Percentiles rank a stretch among this genome's conserved stretches.
Conservation (phyloP, 2,888 invertebrate species). For the Pristionchus arcanus region DNA sequence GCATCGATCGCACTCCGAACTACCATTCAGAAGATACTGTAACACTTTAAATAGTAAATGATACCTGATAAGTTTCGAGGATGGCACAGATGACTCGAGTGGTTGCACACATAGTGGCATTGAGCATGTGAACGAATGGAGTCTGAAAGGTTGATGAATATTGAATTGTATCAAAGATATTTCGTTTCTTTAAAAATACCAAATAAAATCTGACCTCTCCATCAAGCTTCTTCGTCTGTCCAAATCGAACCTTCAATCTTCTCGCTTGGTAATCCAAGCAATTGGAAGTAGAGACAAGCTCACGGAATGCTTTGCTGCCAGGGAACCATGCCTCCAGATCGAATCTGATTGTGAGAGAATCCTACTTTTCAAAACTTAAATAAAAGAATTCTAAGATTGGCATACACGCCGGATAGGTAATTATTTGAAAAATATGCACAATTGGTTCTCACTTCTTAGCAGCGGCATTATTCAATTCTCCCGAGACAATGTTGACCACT, state of each 20-base stretch:
- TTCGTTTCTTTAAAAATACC: background rate
- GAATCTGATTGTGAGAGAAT: too few relatives aligned
- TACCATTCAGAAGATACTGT: too few relatives aligned
- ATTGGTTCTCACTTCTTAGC: conserved; percentile 84
- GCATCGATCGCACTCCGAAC: background rate
- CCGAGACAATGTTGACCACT: conserved; percentile 96
- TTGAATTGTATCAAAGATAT: background rate
- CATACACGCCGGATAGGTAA: background rate
- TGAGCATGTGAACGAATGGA: conserved; percentile 97
- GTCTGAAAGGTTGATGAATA: conserved; percentile 82
- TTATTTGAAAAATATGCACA: background rate
- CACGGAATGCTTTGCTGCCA: conserved; percentile 94
- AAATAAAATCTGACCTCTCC: conserved; percentile 80
- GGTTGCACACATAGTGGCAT: conserved; percentile 99
- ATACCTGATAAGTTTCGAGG: conserved; percentile 86
- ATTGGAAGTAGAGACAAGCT: conserved; percentile 98
- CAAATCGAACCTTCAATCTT: conserved; percentile 91
- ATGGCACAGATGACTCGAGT: conserved; percentile 90
- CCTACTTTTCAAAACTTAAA: too few relatives aligned
- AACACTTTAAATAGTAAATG: background rate
- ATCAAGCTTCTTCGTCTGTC: conserved; percentile 90
- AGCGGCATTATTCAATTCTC: conserved; percentile 98
- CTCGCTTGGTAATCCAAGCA: conserved; percentile 86
- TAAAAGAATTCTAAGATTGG: background rate
- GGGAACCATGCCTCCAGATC: conserved; percentile 99